Evolutionary conservation across 2,888 invertebrate genomes (phyloP).

Genomic region (Serripes groenlandicus): DNA sequence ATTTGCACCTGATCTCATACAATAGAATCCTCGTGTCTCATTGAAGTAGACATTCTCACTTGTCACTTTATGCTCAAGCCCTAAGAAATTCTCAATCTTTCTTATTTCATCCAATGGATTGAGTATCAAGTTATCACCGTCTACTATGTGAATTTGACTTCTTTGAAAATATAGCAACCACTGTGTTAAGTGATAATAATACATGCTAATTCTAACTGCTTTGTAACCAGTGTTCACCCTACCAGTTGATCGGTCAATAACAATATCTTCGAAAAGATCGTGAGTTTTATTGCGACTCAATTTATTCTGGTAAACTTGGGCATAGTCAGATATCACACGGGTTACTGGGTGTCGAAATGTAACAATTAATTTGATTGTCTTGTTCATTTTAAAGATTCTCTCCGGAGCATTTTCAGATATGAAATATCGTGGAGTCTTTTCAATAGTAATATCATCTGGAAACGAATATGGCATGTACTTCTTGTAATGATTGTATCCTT

Average conservation of each 20-base stretch:
- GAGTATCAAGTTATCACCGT: constrained; percentile 87
- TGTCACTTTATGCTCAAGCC: constrained; percentile 80
- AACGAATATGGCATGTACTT: constrained; percentile 96
- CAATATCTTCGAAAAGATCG: constrained; percentile 86
- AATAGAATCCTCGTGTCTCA: constrained; percentile 98
- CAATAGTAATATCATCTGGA: constrained; percentile 96
- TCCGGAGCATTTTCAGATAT: constrained; percentile 98
- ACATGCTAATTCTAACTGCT: constrained; percentile 86
- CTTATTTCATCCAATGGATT: constrained; percentile 83
- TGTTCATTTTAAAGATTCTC: constrained; percentile 97
- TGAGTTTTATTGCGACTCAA: constrained; percentile 78
- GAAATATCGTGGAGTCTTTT: constrained; percentile 99
- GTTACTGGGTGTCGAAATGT: constrained; percentile 98
- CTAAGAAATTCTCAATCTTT: constrained; percentile 84
- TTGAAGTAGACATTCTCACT: constrained; percentile 97
- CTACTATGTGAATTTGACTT: constrained; percentile 96
- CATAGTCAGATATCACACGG: constrained; percentile 98
- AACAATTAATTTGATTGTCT: constrained; percentile 94
- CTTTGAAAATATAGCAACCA: constrained; percentile 98
- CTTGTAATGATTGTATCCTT: constrained; percentile 97
- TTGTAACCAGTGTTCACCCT: constrained; percentile 86
- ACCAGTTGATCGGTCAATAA: constrained; percentile 84
- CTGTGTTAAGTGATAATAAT: constrained; percentile 91
- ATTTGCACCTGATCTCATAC: constrained; percentile 89
- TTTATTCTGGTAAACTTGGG: constrained; percentile 92